Conservation (phyloP, 2,888 invertebrate species). For the Drosophila lutescens region DNA sequence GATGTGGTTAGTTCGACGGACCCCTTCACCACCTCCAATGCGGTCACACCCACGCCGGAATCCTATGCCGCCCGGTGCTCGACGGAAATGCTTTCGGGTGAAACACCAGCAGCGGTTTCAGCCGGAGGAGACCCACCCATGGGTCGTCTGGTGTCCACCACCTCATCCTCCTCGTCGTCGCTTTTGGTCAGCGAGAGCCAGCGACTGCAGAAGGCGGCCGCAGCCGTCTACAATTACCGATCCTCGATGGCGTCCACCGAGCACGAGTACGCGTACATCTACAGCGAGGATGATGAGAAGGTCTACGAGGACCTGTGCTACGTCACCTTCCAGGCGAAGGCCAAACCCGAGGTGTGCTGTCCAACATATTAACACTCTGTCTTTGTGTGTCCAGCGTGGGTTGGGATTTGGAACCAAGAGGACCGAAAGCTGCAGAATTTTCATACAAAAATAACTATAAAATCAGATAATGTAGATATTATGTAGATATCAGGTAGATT, state of each 20-base stretch:
- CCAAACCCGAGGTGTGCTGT: slow-evolving; percentile 87
- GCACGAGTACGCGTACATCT: slow-evolving; percentile 82
- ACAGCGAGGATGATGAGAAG: slow-evolving; percentile 88
- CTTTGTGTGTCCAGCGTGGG: slow-evolving; percentile 19
- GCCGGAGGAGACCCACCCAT: slow-evolving; percentile 1
- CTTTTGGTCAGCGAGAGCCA: slow-evolving; percentile 69
- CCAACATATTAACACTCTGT: slow-evolving; percentile 30
- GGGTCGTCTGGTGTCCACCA: slow-evolving; percentile 29
- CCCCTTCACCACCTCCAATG: slow-evolving; percentile 8
- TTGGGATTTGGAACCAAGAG: neutral
- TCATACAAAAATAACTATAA: neutral
- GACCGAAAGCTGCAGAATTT: neutral
- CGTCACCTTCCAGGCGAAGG: slow-evolving; percentile 90
- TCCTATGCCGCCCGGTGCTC: slow-evolving; percentile 18
- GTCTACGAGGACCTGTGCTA: slow-evolving; percentile 95
- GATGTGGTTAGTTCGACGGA: slow-evolving; percentile 24
- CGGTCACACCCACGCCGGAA: slow-evolving; percentile 60
- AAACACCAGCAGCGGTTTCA: too few relatives aligned
- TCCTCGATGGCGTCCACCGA: slow-evolving; percentile 73
- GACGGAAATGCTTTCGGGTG: neutral
- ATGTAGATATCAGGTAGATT: too few relatives aligned
- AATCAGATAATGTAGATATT: too few relatives aligned
- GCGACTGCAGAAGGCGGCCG: slow-evolving; percentile 80
- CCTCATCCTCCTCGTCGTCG: slow-evolving; percentile 45
- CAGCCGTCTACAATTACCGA: slow-evolving; percentile 81